Base-by-base conservation (phyloP, 2,113 vertebrate species). In the Amphiprion ocellaris region DNA sequence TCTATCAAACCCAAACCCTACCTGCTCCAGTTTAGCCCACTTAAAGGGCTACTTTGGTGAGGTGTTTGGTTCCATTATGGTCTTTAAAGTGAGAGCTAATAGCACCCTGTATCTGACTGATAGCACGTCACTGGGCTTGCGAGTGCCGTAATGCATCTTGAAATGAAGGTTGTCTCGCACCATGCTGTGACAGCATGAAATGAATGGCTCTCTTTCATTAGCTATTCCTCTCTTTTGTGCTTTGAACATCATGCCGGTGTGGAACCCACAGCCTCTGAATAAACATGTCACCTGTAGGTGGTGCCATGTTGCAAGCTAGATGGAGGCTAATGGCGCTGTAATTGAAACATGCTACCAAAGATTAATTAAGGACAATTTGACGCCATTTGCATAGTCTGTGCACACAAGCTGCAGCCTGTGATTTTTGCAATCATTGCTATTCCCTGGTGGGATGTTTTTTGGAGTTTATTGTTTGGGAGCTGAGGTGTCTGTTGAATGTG, bases 81-180 rank as follows among this genome's bases (percentile, higher is more conserved):
- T 58, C 83, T 83, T 87, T 83, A 81, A 85, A 88, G 82, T 2
- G 69, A 61, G 74, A 41, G 69, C 82, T 90, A 87, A 89, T 85
- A 81, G 88, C 79, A 56, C 37, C 69, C 68, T 65, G 65, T 55
- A 62, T 83, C 83, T 88, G 79, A 90, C 74, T 77, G 88, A 90
- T 88, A 80, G 87, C 70, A 0, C 28, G 10, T 69, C 74, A 72
- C 87, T 52, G 85, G 69, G 89, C 85, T 61, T 10, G 67, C 30
- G 74, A 90, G 82, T 85, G 87, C 87, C 44, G 68, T 89, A 89
- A 91, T 93, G 90, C 87, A 91, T 93, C 87, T 86, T 79, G 87
- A 82, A 88, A 78, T 84, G 88, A 91, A 84, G 81, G 81, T 78
- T 87, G 87, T 76, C 82, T 85, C 49, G 15, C 70, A 64, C 52